These are phyloP conservation scores for Oceanites oceanicus DNA, from an alignment of 2,113 vertebrate species.

Conservation along the genomic window DNA sequence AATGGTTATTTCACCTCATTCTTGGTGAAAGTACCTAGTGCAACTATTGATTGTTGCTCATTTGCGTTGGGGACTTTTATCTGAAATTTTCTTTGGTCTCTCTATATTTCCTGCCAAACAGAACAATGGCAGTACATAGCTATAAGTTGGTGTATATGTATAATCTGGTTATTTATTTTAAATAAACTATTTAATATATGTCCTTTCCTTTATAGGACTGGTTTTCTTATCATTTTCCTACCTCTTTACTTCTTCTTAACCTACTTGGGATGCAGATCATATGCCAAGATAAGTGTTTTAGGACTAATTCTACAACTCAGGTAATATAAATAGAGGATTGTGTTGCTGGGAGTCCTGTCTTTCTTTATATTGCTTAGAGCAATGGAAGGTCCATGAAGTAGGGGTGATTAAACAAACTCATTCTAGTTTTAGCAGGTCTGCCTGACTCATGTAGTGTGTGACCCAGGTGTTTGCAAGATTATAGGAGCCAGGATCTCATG, in stretches of 20 bases:
- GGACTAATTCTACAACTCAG: background rate
- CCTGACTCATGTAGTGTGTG: rapidly evolving
- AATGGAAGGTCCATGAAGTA: background rate
- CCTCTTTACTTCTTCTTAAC: background rate
- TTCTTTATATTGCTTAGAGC: background rate
- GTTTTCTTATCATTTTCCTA: background rate
- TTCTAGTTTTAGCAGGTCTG: background rate
- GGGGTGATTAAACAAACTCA: background rate
- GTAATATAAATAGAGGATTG: background rate
- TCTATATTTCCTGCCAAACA: background rate
- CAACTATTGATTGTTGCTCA: background rate
- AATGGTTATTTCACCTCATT: background rate
- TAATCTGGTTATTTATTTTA: background rate
- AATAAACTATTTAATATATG: background rate
- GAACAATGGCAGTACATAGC: background rate
- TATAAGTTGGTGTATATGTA: background rate
- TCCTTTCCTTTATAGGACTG: background rate
- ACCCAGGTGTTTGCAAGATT: background rate
- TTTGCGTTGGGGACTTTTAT: background rate
- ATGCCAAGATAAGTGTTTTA: background rate
- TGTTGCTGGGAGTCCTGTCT: background rate
- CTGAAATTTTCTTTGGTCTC: background rate
- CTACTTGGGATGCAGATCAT: background rate
- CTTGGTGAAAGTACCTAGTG: background rate
- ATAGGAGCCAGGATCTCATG: background rate